phyloP scores from a whole-genome alignment of 2,113 vertebrate species.

The Lipophrys pholis region DNA sequence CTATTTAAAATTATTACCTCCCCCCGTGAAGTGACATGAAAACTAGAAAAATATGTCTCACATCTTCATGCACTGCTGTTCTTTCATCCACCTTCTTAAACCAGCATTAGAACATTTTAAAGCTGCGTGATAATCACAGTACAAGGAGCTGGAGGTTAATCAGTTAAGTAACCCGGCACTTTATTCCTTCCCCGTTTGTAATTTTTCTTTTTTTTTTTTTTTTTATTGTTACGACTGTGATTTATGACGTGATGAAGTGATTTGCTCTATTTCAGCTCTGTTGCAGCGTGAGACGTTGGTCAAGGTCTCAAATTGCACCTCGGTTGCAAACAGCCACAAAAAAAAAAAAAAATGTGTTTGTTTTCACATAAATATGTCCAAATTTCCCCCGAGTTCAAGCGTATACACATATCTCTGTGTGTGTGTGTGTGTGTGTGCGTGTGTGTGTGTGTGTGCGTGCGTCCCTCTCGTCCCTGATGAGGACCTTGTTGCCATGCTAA shows the following conservation, averaged over 20 bases:
- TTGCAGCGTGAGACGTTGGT: neutral
- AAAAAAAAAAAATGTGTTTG: neutral
- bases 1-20: no score
- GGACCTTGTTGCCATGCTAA: constrained; percentile 31
- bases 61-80: neutral
- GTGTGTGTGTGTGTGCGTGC: constrained; percentile 3
- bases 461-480: constrained; percentile 1
- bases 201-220: neutral
- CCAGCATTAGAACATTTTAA: neutral
- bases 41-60: no score
- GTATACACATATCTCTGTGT: neutral
- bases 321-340: neutral
- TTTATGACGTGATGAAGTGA: neutral
- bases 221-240: neutral
- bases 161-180: neutral
- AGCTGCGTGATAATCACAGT: neutral
- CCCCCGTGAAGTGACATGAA: no score
- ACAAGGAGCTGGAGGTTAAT: neutral
- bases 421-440: constrained; percentile 7
- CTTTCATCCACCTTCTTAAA: neutral
- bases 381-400: constrained; percentile 8
- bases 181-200: neutral
- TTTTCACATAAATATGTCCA: neutral
- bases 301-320: neutral
- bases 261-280: neutral